A percentile compares a stretch with the other conserved stretches of the same genome.
Conservation (phyloP, 2,888 invertebrate species). For the Mythimna pallens region DNA sequence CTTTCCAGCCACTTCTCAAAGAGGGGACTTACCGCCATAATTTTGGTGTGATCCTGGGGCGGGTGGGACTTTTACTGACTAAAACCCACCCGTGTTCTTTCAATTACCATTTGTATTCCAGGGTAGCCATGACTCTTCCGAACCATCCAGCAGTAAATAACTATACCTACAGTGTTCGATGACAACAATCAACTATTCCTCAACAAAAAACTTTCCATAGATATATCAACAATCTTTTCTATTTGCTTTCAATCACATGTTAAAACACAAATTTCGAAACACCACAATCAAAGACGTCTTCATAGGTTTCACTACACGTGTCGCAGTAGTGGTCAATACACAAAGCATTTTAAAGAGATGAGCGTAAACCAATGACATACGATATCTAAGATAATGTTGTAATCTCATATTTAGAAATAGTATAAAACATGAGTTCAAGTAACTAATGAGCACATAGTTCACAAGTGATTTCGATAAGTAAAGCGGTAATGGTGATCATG, state of each 20-base stretch:
- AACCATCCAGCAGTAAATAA: no score
- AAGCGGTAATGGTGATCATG: slow-evolving; percentile 71
- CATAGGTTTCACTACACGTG: slow-evolving; percentile 73
- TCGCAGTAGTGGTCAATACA: slow-evolving; percentile 74
- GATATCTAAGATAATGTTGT: slow-evolving; percentile 68
- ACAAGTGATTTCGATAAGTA: slow-evolving; percentile 69
- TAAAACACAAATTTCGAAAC: slow-evolving; percentile 72
- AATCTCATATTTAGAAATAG: slow-evolving; percentile 79
- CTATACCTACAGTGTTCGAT: neutral
- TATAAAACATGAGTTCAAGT: slow-evolving; percentile 80
- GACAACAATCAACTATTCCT: neutral
- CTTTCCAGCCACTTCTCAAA: no score
- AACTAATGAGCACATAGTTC: slow-evolving; percentile 76
- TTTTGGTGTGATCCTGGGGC: no score
- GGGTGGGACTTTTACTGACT: no score
- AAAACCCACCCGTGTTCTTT: no score
- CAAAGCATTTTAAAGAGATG: slow-evolving; percentile 79
- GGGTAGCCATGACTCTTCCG: no score
- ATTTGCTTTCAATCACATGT: slow-evolving; percentile 70
- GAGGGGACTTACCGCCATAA: no score
- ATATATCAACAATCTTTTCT: slow-evolving; percentile 43
- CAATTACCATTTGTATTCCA: no score
- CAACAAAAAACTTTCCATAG: neutral
- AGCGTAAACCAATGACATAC: slow-evolving; percentile 73
- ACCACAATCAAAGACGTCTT: slow-evolving; percentile 75